Conservation (phyloP, 2,888 invertebrate species). For the Epinotia bilunana region DNA sequence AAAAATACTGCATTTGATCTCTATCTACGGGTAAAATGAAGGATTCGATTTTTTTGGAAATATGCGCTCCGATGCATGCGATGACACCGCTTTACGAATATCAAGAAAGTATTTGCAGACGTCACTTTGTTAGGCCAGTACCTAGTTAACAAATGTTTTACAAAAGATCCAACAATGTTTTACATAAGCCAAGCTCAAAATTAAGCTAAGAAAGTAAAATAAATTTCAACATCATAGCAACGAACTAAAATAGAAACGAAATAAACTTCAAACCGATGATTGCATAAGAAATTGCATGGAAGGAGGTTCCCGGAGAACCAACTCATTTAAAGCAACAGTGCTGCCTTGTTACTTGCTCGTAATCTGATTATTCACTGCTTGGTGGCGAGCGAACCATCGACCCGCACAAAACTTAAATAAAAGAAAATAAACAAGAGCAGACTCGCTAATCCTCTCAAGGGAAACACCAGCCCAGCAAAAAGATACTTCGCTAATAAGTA, state of each 20-base stretch:
- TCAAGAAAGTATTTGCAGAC: background rate
- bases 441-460: slow-evolving; percentile 51
- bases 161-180: background rate
- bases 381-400: slow-evolving; percentile 44
- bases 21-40: no score
- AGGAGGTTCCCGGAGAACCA: slow-evolving; percentile 48
- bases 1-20: no score
- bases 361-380: slow-evolving; percentile 39
- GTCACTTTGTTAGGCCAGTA: background rate
- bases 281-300: slow-evolving; percentile 57
- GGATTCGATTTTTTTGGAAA: no score
- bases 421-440: slow-evolving; percentile 51
- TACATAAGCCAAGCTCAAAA: slow-evolving; percentile 10
- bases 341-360: slow-evolving; percentile 38
- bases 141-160: background rate
- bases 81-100: no score
- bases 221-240: slow-evolving; percentile 20
- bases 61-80: no score
- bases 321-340: slow-evolving; percentile 38
- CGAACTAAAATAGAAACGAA: slow-evolving; percentile 52
- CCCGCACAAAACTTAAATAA: slow-evolving; percentile 51
- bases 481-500: slow-evolving; percentile 53
- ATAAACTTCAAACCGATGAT: slow-evolving; percentile 52
- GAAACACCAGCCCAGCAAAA: slow-evolving; percentile 30
- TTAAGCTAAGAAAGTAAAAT: background rate